Base-by-base conservation (phyloP, 2,888 invertebrate species). In the Aethes cnicana region DNA sequence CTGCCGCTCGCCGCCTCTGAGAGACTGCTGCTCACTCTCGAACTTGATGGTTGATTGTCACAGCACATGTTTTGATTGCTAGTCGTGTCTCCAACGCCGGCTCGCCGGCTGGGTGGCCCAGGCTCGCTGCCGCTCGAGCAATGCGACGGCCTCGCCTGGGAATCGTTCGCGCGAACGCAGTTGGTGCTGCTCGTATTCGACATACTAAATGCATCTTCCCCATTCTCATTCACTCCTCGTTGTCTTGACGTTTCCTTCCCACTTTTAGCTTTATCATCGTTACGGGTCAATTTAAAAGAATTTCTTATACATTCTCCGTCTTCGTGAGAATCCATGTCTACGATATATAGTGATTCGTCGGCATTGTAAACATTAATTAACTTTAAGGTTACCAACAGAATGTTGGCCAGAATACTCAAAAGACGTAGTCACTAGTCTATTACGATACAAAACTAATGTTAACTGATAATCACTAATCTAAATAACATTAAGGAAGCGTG, bases 321-420 rank as follows among this genome's bases (percentile, higher is more conserved):
- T 65, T 81, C 75, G 49, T 66, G 63, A 59, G 81, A 72, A 78
- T 88, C 88, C 89, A 89, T 89, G 69, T 67, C 72, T 73, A 75
- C 66, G 75, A 67, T 67, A 70, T 64, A 62, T 68, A 66, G 65
- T 68, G 72, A 66, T 62, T 64, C 66, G 74, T 82, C 83, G 84
- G 84, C 87, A 82, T 86, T 83, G 77, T 81, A 76, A 68, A 69
- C 65, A 67, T 62, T 63, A 46, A 48, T 43, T 54, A 63, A 52
- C 68, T 81, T 80, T 80, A 77, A 84, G 84, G 84, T 83, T 80
- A 77, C 61, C 39, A 60, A 54, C 14, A 37, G 47, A 32, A 44
- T 47, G 50, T 43, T 32, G 14, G 32, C 47, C 16, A 36, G 42
- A 42, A 14, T 26, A 26, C 14, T 4, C 21, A 43, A 30, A 23